A percentile compares a stretch with the other conserved stretches of the same genome.
phyloP scores from a whole-genome alignment of 2,888 invertebrate species.

The Achlya flavicornis region DNA sequence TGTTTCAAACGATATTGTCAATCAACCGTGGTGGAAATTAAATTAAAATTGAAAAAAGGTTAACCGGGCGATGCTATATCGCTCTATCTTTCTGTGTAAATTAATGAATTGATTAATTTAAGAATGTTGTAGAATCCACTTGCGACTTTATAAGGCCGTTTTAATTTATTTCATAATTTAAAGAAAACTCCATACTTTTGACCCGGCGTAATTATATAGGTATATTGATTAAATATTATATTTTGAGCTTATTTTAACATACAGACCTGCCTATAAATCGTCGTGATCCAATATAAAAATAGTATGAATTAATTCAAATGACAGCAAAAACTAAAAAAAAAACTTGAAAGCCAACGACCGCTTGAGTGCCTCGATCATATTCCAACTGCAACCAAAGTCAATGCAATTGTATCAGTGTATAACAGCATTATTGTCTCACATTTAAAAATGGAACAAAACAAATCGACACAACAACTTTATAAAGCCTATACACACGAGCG shows the following conservation, averaged over 20 bases:
- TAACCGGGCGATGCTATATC: background rate
- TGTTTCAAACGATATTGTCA: background rate
- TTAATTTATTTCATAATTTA: background rate
- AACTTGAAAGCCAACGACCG: constrained; percentile 1
- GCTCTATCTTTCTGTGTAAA: background rate
- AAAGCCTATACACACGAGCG: constrained; percentile 42
- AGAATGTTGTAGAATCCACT: background rate
- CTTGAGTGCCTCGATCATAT: constrained; percentile 4
- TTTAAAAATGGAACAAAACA: constrained; percentile 41
- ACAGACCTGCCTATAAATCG: background rate
- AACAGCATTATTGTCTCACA: constrained; percentile 15
- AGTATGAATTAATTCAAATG: background rate
- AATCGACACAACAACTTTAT: constrained; percentile 44
- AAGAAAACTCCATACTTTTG: background rate
- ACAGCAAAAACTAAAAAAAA: background rate
- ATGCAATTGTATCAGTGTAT: constrained; percentile 4
- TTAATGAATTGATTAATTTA: constrained; percentile 4
- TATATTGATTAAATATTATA: background rate
- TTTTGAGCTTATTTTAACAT: background rate
- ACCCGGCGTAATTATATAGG: background rate
- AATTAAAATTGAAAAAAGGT: background rate
- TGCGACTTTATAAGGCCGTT: background rate
- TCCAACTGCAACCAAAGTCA: background rate
- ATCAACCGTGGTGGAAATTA: background rate
- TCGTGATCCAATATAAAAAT: no score